Base-by-base conservation (phyloP, 1,140 invertebrate genomes). In the Formica exsecta region DNA sequence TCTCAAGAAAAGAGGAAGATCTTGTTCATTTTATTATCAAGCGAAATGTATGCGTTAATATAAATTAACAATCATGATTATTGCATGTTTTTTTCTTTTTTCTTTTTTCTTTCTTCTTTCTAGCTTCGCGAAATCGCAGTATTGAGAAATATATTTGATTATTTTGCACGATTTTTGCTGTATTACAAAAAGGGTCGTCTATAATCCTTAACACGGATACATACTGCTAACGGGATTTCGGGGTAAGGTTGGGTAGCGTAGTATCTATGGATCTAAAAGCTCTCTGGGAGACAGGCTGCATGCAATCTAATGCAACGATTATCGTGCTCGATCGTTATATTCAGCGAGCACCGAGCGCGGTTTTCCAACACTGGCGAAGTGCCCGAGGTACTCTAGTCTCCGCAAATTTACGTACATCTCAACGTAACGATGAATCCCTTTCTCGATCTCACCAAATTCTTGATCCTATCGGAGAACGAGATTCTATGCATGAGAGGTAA, bases 281-380 rank as follows among this genome's bases (percentile, higher is more conserved):
- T 59, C 70, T 57, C 64, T 57, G 36, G 48, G 48, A 80, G 54
- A 86, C 75, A 80, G 74, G 57, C 54, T 84, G 62, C 75, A 48
- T 73, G 71, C 71, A 51, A 84, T 83, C 87, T 76, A 74, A 87
- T 65, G 66, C 68, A 61, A 71, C 85, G 85, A 90, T 90, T 90
- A 90, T 87, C 79, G 59, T 74, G 68, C 66, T 62, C 77, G 87
- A 89, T 89, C 73, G 62, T 51, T 85, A 85, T 79, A 66, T 16
- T 79, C 62, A 68, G 66, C 41, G 85, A 81, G 38, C n/a, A 86
- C 25, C 54, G 51, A 81, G 29, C 76, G 76, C 38, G 76, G 65
- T 86, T 86, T 81, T 44, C 76, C 32, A 66, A 84, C 65, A 81
- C 85, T 89, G 88, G 88, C 88, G 68, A 81, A 85, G 62, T 86